These are phyloP conservation scores for Mobula birostris DNA, from an alignment of 2,113 vertebrate species.

Conservation along the genomic window DNA sequence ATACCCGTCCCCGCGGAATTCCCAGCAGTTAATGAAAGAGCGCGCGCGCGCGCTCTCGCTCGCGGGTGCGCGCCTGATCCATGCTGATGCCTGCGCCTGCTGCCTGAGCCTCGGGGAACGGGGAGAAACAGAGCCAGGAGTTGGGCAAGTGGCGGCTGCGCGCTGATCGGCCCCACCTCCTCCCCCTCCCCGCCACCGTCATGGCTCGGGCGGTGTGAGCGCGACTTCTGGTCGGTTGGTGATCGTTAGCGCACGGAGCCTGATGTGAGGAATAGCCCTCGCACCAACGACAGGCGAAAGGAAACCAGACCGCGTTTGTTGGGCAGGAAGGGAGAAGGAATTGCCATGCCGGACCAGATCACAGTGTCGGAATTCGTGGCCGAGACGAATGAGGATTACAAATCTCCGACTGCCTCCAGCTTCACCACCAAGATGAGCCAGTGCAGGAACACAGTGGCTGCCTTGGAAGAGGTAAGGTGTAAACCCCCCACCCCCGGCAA, in stretches of 20 bases:
- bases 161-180: neutral
- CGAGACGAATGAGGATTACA: constrained; percentile 90
- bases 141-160: neutral
- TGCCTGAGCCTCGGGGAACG: too few relatives aligned
- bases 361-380: constrained; percentile 78
- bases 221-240: neutral
- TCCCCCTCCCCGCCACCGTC: neutral
- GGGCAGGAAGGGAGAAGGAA: neutral
- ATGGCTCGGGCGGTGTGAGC: neutral
- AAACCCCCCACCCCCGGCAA: neutral
- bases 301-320: too few relatives aligned
- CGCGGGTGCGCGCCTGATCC: neutral
- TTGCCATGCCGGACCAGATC: constrained; percentile 77
- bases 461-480: constrained; percentile 79
- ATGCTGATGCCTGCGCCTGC: neutral
- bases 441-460: constrained; percentile 78
- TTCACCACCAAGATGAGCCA: constrained; percentile 82
- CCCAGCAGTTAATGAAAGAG: too few relatives aligned
- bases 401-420: constrained; percentile 86
- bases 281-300: too few relatives aligned
- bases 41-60: too few relatives aligned
- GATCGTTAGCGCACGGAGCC: neutral
- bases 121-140: neutral
- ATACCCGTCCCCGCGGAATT: neutral
- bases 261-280: neutral